Conservation (phyloP, 2,888 invertebrate species). For the Ochropleura plecta region DNA sequence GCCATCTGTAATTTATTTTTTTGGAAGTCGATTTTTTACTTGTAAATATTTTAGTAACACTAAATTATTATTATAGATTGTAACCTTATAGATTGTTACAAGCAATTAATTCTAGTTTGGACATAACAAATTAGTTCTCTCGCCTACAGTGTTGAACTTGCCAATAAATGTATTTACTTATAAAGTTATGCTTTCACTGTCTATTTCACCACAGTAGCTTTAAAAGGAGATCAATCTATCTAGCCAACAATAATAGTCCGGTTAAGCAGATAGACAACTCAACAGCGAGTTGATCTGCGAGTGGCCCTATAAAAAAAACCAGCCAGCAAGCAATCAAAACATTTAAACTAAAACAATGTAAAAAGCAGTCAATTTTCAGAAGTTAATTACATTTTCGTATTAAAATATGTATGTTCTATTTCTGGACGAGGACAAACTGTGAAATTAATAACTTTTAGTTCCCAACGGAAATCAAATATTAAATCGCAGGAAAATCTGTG, state of each 20-base stretch:
- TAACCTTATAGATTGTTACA: too few species aligned
- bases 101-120: too few species aligned
- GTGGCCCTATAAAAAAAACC: too few species aligned
- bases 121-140: too few species aligned
- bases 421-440: background rate
- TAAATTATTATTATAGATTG: too few species aligned
- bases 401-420: conserved; percentile 1
- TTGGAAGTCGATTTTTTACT: too few species aligned
- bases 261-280: too few species aligned
- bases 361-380: background rate
- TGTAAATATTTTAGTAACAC: too few species aligned
- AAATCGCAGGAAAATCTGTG: background rate
- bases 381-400: conserved; percentile 30
- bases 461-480: background rate
- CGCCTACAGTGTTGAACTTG: too few species aligned
- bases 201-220: background rate
- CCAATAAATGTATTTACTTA: too few species aligned
- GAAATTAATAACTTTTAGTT: background rate
- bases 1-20: too few species aligned
- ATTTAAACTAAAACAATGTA: conserved; percentile 13
- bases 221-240: background rate
- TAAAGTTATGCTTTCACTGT: background rate
- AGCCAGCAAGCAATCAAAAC: conserved; percentile 17
- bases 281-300: too few species aligned
- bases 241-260: background rate